phyloP scores from a whole-genome alignment of 2,888 invertebrate species.

The Andrena minutula region DNA sequence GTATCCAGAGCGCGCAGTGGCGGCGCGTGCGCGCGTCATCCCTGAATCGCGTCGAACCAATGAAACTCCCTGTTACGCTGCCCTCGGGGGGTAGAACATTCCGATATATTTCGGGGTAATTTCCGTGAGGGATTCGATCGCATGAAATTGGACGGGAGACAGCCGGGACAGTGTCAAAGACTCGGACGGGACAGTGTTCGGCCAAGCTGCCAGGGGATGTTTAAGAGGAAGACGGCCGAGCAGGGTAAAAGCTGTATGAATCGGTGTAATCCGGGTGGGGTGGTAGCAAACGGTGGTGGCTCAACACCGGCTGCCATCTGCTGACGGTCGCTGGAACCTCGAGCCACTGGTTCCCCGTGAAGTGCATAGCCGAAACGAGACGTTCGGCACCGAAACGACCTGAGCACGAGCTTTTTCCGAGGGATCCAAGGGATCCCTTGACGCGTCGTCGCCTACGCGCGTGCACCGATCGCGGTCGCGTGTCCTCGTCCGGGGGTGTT shows the following conservation, averaged over 20 bases:
- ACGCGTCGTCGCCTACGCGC: constrained; percentile 17
- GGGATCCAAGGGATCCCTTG: constrained; percentile 12
- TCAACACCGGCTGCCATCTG: constrained; percentile 77
- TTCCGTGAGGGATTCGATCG: constrained; percentile 36
- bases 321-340: constrained; percentile 71
- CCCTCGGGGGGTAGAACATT: constrained; percentile 48
- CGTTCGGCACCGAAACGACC: constrained; percentile 72
- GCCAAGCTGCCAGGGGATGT: neutral
- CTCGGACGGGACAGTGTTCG: neutral
- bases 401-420: constrained; percentile 33
- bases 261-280: constrained; percentile 65
- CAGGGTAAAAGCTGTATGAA: constrained; percentile 37
- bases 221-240: neutral
- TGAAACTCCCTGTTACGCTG: constrained; percentile 58
- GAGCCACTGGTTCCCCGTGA: constrained; percentile 77
- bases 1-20: constrained; percentile 56
- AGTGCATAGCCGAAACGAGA: constrained; percentile 82
- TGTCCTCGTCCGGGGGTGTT: constrained; percentile 14
- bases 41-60: constrained; percentile 60
- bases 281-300: constrained; percentile 59
- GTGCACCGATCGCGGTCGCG: constrained; percentile 3
- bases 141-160: neutral
- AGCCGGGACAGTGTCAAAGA: constrained; percentile 14
- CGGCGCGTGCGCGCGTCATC: constrained; percentile 65
- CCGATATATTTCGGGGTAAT: constrained; percentile 49